A percentile compares a stretch with the other conserved stretches of the same genome.
Evolutionary conservation across 2,888 invertebrate species (phyloP).

Genomic region (Entomobrya proxima): DNA sequence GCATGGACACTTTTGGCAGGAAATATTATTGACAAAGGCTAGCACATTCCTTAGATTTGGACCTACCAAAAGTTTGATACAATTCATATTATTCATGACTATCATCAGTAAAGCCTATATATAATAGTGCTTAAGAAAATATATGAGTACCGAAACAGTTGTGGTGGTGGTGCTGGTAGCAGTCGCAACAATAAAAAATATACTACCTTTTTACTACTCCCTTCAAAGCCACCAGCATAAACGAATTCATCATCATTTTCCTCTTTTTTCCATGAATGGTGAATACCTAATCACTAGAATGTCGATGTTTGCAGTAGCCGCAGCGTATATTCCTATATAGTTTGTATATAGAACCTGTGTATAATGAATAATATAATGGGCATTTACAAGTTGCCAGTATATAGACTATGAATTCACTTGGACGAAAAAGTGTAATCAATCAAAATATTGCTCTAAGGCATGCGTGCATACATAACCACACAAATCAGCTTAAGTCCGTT

Average conservation of each 20-base stretch:
- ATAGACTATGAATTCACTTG: no score
- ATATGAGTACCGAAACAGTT: background rate
- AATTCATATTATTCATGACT: background rate
- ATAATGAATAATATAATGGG: background rate
- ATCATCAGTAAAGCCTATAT: background rate
- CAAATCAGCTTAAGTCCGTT: background rate
- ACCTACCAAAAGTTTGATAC: no score
- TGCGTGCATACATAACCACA: background rate
- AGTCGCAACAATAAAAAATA: background rate
- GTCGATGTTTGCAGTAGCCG: no score
- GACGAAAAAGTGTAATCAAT: conserved; percentile 42
- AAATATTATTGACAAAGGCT: background rate
- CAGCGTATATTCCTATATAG: background rate
- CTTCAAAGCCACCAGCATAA: conserved; percentile 13
- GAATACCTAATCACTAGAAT: no score
- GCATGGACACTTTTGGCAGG: background rate
- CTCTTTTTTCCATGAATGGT: background rate
- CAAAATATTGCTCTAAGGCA: conserved; percentile 36
- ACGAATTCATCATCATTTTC: conserved; percentile 20
- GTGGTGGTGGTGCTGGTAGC: background rate
- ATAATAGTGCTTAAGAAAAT: background rate
- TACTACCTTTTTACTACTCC: conserved; percentile 12
- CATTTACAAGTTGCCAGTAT: no score
- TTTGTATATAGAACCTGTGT: background rate
- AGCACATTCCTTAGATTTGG: background rate